Percentiles rank a stretch among this genome's conserved stretches.
Evolutionary conservation across 1,140 invertebrate species (phyloP).

Genomic region (Megalonaias nervosa): DNA sequence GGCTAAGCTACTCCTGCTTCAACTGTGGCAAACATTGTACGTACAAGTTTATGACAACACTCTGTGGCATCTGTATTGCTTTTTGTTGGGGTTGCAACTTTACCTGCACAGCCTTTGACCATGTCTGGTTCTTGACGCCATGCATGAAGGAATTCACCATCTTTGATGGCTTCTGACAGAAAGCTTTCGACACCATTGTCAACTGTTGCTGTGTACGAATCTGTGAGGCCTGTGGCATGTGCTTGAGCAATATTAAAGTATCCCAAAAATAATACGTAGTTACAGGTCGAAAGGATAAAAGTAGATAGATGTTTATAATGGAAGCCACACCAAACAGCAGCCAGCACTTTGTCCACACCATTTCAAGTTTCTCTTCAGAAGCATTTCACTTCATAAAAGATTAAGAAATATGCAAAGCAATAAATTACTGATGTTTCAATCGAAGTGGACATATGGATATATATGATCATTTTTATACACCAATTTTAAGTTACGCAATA

Average conservation of each 20-base stretch:
- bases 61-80: constrained; percentile 79
- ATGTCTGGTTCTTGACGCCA: constrained; percentile 74
- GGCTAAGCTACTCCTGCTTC: constrained; percentile 80
- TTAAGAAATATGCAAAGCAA: no score
- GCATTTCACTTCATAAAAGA: no score
- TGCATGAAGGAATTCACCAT: constrained; percentile 68
- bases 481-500: no score
- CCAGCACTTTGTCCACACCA: not conserved
- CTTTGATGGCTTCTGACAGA: constrained; percentile 76
- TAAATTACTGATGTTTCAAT: no score
- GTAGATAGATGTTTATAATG: not conserved
- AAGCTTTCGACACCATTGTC: constrained; percentile 74
- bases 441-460: no score
- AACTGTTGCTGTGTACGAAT: constrained; percentile 48
- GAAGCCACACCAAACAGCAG: not conserved
- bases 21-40: constrained; percentile 78
- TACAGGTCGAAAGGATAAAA: no score
- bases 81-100: constrained; percentile 80
- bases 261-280: no score
- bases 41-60: constrained; percentile 79
- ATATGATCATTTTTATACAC: no score
- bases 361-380: constrained; percentile 2
- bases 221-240: constrained; percentile 38
- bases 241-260: constrained; percentile 40
- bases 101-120: constrained; percentile 80